phyloP scores from a whole-genome alignment of 2,797 vertebrate genomes.

The Lepus townsendii region DNA sequence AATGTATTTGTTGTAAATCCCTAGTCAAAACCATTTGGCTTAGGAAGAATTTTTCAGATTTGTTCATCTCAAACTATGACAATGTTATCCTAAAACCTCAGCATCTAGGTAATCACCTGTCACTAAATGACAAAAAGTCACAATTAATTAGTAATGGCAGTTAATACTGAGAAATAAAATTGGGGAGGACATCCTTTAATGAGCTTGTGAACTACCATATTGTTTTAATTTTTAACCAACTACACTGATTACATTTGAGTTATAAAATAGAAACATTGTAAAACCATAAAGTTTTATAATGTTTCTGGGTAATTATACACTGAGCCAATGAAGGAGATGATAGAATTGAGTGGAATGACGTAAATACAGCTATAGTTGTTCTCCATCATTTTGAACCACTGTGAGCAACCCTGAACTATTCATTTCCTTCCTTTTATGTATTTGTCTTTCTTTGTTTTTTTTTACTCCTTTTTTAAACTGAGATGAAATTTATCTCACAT shows the following conservation, averaged over 20 bases:
- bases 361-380: not conserved
- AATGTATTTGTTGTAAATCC: not conserved
- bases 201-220: not conserved
- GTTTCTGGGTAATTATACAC: not conserved
- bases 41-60: not conserved
- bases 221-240: constrained; percentile 1
- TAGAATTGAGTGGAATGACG: fast-evolving
- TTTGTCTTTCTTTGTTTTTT: not conserved
- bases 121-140: not conserved
- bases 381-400: not conserved
- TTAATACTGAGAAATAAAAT: not conserved
- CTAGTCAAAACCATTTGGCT: not conserved
- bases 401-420: not conserved
- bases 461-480: not conserved
- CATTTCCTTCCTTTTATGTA: not conserved
- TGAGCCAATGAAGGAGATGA: not conserved
- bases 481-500: not conserved
- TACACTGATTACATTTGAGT: not conserved
- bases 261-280: not conserved
- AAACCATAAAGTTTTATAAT: not conserved
- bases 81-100: not conserved
- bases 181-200: not conserved
- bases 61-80: not conserved
- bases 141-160: not conserved
- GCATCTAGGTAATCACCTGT: not conserved